phyloP scores from a whole-genome alignment of 2,797 vertebrate genomes.

The Paguma larvata region DNA sequence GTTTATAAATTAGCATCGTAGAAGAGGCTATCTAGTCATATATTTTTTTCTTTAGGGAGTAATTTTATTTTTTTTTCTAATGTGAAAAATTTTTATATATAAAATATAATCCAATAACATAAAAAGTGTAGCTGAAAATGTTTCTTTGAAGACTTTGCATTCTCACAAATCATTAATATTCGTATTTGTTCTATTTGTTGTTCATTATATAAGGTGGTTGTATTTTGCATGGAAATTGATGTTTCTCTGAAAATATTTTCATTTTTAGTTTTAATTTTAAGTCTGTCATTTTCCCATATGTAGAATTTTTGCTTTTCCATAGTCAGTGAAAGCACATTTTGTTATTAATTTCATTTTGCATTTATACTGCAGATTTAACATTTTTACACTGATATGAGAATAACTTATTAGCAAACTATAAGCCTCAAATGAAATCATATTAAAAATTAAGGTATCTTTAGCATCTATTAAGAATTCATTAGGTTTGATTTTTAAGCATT shows the following conservation, averaged over 20 bases:
- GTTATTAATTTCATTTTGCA: not conserved
- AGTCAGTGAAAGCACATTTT: not conserved
- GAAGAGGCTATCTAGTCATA: not conserved
- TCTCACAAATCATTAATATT: not conserved
- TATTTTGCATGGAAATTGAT: conserved; percentile 7
- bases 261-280: not conserved
- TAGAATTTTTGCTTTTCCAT: not conserved
- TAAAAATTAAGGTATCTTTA: conserved; percentile 29
- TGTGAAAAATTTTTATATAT: not conserved
- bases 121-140: not conserved
- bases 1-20: not conserved
- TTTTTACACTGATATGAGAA: not conserved
- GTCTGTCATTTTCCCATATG: not conserved
- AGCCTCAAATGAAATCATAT: not conserved
- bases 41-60: not conserved
- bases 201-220: not conserved
- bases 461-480: not conserved
- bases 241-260: not conserved
- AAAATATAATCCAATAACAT: not conserved
- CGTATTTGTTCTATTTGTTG: not conserved
- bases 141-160: not conserved
- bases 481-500: not conserved
- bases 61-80: conserved; percentile 11
- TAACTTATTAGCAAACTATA: not conserved
- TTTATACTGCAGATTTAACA: conserved; percentile 34